Base-by-base conservation (phyloP, 92 coral and sea anemone genomes). In the Hydrozoanthus gracilis region DNA sequence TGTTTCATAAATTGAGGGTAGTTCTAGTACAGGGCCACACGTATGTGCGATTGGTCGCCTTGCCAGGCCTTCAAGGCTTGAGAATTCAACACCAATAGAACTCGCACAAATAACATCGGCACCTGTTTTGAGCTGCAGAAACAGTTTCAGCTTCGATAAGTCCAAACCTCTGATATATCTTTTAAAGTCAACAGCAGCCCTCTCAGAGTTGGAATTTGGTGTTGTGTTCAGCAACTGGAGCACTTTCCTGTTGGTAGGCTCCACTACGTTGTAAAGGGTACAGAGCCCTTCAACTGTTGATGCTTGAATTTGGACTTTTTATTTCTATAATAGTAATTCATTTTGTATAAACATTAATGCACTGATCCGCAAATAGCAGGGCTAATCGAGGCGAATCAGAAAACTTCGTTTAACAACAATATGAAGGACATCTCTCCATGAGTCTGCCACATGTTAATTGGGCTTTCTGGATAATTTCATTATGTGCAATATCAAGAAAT, bases 31-130 rank as follows among this genome's bases (percentile, higher is more conserved):
- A 0, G 83, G 44, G 10, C 83, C 83, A 39, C 83, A 61, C 44
- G 83, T 78, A 47, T 78, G 83, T 39, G 71, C 83, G 12, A 78
- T 78, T 56, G 83, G 83, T 61, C 83, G 83, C 83, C 83, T 78
- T 47, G 55, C 83, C 71, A 78, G 72, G 10, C 56, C 83, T 47
- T 78, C 71, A 15, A 61, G 83, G 54, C 7, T 11, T 61, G 83
- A 60, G 55, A 78, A 78, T 14, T 61, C 71, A 6, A 78, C 83
- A 79, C 39, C 72, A 62, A 78, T 60, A 6, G 72, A 62, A 14
- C 44, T 79, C 46, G 60, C 83, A 62, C 83, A 79, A 16, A 79
- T 79, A 62, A 79, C 83, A 79, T 62, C 83, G 8, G 73, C 72
- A 44, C 83, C 83, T 15, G 83, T 79, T 4, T 45, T 16, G 8